Conservation (phyloP, 2,797 vertebrate species). For the Characodon lateralis region DNA sequence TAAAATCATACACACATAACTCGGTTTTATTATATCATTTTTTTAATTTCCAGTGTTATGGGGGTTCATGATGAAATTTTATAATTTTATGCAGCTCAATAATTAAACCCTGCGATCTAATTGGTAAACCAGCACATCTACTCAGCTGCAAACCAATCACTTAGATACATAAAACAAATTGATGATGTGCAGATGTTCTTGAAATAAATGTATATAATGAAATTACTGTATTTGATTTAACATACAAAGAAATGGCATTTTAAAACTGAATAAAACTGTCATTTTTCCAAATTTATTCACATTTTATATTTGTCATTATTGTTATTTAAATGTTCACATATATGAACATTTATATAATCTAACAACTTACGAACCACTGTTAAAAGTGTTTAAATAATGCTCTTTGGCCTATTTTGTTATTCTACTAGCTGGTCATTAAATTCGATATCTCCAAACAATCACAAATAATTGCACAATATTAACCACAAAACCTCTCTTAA, state of each 20-base stretch:
- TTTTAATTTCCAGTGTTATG: neutral
- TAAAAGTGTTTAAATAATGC: neutral
- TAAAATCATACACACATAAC: too few relatives aligned
- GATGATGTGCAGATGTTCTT: neutral
- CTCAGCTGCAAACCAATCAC: too few relatives aligned
- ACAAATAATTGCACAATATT: neutral
- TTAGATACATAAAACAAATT: neutral
- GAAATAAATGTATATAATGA: neutral
- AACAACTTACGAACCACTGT: neutral
- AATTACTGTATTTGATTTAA: neutral
- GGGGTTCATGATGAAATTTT: neutral
- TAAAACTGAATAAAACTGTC: neutral
- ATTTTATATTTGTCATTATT: neutral
- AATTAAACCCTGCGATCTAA: too few relatives aligned
- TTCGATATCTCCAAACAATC: neutral
- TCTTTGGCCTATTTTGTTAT: neutral
- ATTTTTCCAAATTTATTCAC: too few relatives aligned
- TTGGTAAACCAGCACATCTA: too few relatives aligned
- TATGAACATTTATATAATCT: neutral
- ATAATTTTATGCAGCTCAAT: neutral
- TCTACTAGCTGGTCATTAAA: constrained; percentile 4
- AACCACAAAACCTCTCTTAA: neutral
- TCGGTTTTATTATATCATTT: neutral
- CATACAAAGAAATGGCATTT: neutral
- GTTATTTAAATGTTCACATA: neutral